Evolutionary conservation across 2,797 vertebrate genomes (phyloP), one percentile per base, ranked within the genome.

Genomic region (Sciurus vulgaris): DNA sequence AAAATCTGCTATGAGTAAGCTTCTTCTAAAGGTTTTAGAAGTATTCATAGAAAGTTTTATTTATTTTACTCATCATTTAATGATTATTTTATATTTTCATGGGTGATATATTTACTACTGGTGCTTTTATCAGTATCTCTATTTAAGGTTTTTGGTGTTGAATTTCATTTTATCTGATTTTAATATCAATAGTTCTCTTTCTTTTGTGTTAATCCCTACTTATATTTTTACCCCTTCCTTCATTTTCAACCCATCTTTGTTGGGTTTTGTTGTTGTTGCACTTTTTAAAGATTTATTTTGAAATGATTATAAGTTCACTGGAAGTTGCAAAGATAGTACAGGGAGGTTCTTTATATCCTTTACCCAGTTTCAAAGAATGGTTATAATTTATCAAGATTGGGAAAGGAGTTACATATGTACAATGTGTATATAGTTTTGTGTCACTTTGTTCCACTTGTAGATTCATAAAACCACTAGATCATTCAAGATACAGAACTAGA

Each of bases 11-110:
- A 38, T 38, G 61, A 65, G 20, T 74, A 11, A 84, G 3, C 9
- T 86, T 10, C 61, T 92, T 70, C 13, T 72, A 77, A 86, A 83
- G 33, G 44, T 38, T 72, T 92, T 86, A 51, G 38, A 77, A 89
- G 13, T 83, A 41, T 81, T 86, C 90, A 14, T 63, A 61, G 28
- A 61, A 69, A 28, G 10, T 59, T 86, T 70, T 82, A 26, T 86
- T 65, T 49, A 61, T 78, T 93, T 89, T 76, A 86, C 1, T 86
- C 4, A 5, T 22, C 47, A 74, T 5, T 79, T 69, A 65, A 61
- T 79, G 13, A 77, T 30, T 65, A 41, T 56, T 63, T 49, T n/a
- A 49, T n/a, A n/a, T 63, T 28, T 88, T 72, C 63, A 56, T 72
- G 3, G 15, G 38, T 49, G 8, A n/a, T 76, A 22, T 47, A 26